Evolutionary conservation across 2,888 invertebrate species (phyloP).

Genomic region (Rhagonycha fulva): DNA sequence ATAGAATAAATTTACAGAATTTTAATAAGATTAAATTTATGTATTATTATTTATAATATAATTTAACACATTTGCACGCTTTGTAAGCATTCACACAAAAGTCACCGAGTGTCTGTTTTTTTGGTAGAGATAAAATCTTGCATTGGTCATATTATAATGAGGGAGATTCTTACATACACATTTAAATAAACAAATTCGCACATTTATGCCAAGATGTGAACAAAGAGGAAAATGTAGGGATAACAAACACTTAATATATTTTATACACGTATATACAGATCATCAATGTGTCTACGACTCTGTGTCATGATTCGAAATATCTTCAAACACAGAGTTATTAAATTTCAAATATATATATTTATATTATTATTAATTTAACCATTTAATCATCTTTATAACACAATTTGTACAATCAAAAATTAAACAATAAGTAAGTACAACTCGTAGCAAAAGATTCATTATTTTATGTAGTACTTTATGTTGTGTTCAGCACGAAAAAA

Average conservation of each 20-base stretch:
- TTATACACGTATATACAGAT: slow-evolving; percentile 33
- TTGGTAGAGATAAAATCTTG: slow-evolving; percentile 9
- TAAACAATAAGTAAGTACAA: slow-evolving; percentile 68
- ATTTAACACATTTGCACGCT: slow-evolving; percentile 52
- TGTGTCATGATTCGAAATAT: slow-evolving; percentile 12
- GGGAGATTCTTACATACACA: slow-evolving; percentile 27
- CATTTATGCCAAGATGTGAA: slow-evolving; percentile 27
- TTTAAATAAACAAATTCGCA: slow-evolving; percentile 22
- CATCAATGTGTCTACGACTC: slow-evolving; percentile 22
- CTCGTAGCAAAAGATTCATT: slow-evolving; percentile 66
- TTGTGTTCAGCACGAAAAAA: slow-evolving; percentile 40
- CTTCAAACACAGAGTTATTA: slow-evolving; percentile 33
- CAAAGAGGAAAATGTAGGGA: slow-evolving; percentile 9
- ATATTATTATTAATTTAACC: slow-evolving; percentile 17
- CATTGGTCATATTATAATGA: slow-evolving; percentile 22
- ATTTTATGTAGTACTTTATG: slow-evolving; percentile 47
- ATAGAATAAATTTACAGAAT: slow-evolving; percentile 57
- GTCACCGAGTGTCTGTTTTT: slow-evolving; percentile 35
- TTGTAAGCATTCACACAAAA: slow-evolving; percentile 50
- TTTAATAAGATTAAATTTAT: slow-evolving; percentile 53
- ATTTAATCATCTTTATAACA: slow-evolving; percentile 54
- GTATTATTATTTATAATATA: slow-evolving; percentile 26
- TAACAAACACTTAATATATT: slow-evolving; percentile 31
- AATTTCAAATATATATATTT: neutral
- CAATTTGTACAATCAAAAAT: slow-evolving; percentile 72